Evolutionary conservation across 1,140 invertebrate genomes (phyloP), one percentile per base, ranked within the genome.

Genomic region (Artemia franciscana): DNA sequence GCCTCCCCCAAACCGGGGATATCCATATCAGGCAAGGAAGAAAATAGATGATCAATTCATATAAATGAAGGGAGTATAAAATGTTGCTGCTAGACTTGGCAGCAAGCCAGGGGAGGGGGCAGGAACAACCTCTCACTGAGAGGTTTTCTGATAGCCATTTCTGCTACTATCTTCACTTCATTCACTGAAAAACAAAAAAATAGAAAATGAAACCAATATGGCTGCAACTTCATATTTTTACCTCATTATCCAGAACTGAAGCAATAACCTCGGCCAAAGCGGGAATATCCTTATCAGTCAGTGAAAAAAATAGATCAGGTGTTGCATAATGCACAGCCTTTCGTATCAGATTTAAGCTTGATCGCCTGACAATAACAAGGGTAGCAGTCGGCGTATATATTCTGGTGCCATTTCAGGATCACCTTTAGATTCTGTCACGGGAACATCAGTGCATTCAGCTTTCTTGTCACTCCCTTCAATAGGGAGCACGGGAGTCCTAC

Each of bases 301-400:
- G 77, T 70, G 86, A 80, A 62, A 79, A 73, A 57, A 91, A 74
- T 66, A 91, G 72, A 64, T 78, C 71, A 57, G 82, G 74, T 67
- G 84, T 78, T 67, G 88, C 85, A 71, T 93, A 96, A 71, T 94
- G 91, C 57, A 93, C 84, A 86, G 96, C 95, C 77, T 98, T 98
- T 68, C 91, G 85, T 58, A 98, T 89, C 24, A 98, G 76, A 68
- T 86, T 89, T 64, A 98, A 79, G 73, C 91, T 94, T 5, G 92
- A 87, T 74, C 92, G 90, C 78, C 79, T 81, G 58, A 96, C 88
- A 67, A 88, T 73, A 98, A 96, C 57, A 97, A 85, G 2, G 93
- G 92, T 62, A 98, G 76, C 23, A 98, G 77, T 58, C 88, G 80
- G 70, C 80, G 79, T 30, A 94, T 74, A 75, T 96, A 97, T 26